Percentiles rank a stretch among this genome's conserved stretches.
These are phyloP conservation scores for Myrmophylax atrothorax DNA, from an alignment of 2,113 vertebrate species.

Conservation along the genomic window DNA sequence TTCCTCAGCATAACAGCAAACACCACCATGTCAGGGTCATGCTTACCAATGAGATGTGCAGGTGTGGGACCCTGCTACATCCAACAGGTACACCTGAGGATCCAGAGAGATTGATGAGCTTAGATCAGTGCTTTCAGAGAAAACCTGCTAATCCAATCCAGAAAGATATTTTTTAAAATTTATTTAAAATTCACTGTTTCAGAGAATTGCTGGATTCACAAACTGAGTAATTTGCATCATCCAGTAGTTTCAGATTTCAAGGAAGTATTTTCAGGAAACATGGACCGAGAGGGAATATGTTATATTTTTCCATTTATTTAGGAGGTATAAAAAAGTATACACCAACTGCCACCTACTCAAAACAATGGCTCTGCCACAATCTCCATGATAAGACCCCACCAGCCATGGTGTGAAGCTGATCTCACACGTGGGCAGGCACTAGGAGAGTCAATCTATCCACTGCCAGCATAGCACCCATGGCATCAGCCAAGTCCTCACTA, in stretches of 20 bases:
- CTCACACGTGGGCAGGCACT: not conserved
- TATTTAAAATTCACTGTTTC: not conserved
- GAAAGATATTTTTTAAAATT: not conserved
- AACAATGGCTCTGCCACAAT: not conserved
- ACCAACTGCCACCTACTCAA: not conserved
- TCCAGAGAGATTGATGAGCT: not conserved
- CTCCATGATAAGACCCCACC: not conserved
- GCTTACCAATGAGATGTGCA: accelerated
- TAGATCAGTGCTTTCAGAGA: not conserved
- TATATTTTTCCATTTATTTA: not conserved
- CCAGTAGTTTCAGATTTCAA: not conserved
- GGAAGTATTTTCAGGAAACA: not conserved
- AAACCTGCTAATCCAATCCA: not conserved
- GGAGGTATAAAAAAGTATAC: not conserved
- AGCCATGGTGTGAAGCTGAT: not conserved
- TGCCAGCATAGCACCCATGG: not conserved
- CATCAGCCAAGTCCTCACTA: not conserved
- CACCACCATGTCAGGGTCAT: accelerated
- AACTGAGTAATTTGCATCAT: not conserved
- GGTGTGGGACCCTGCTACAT: not conserved
- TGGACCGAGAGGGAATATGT: not conserved
- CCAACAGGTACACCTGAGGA: no score
- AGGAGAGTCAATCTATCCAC: not conserved
- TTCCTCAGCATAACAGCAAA: not conserved
- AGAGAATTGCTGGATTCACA: not conserved